Evolutionary conservation across 1,140 invertebrate genomes (phyloP).

Genomic region (Drosophila littoralis): DNA sequence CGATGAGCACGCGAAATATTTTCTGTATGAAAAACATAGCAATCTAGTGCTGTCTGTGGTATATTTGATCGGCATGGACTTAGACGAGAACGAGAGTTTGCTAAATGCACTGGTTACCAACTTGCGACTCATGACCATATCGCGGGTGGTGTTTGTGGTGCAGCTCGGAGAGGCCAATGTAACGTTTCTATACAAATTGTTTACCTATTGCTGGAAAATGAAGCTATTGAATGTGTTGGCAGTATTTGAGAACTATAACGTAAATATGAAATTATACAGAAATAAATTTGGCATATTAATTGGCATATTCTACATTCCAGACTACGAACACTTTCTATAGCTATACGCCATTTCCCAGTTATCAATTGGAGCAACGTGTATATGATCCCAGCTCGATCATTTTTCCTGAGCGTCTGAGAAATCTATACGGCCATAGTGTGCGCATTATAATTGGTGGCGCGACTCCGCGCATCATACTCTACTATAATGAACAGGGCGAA

Average conservation of each 20-base stretch:
- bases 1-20: constrained; percentile 51
- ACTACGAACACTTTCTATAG: constrained; percentile 46
- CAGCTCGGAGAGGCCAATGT: constrained; percentile 5
- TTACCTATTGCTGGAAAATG: constrained; percentile 59
- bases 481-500: constrained; percentile 43
- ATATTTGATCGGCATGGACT: constrained; percentile 9
- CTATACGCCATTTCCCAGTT: constrained; percentile 63
- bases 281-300: neutral
- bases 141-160: constrained; percentile 62
- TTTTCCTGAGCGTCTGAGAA: constrained; percentile 57
- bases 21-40: constrained; percentile 43
- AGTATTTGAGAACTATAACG: constrained; percentile 55
- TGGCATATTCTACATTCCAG: constrained; percentile 11
- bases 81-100: constrained; percentile 44
- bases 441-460: constrained; percentile 60
- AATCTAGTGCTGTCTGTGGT: constrained; percentile 44
- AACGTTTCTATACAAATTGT: constrained; percentile 37
- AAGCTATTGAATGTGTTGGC: constrained; percentile 67
- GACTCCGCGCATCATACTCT: constrained; percentile 61
- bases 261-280: constrained; percentile 1
- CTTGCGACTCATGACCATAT: constrained; percentile 61
- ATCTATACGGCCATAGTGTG: constrained; percentile 56
- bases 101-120: constrained; percentile 50
- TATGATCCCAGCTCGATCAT: constrained; percentile 11
- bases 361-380: constrained; percentile 45